A percentile compares a stretch with the other conserved stretches of the same genome.
These are phyloP conservation scores for Imbricaverruca yamaguchii DNA, from an alignment of 2,888 invertebrate genomes.

Conservation along the genomic window DNA sequence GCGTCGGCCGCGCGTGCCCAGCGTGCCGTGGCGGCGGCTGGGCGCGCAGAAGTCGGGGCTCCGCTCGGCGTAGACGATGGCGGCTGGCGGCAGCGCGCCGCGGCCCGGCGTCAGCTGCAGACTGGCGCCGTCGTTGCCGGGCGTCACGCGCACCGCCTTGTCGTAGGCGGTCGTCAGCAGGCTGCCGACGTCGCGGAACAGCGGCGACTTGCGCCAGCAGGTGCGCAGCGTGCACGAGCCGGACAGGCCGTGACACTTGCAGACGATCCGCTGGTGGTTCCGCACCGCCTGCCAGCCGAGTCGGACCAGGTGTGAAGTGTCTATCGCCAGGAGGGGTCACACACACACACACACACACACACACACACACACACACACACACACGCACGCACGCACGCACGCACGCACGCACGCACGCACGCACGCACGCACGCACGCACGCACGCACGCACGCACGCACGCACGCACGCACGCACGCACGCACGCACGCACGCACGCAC, in stretches of 20 bases:
- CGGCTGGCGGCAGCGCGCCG: not conserved
- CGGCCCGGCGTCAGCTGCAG: not conserved
- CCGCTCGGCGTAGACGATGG: not conserved
- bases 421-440: no score
- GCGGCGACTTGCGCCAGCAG: constrained; percentile 84
- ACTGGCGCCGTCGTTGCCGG: not conserved
- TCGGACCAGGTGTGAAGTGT: not conserved
- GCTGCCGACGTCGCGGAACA: constrained; percentile 75
- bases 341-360: constrained; percentile 40
- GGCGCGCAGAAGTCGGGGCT: constrained; percentile 20
- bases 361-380: constrained; percentile 42
- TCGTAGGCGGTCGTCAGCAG: constrained; percentile 76
- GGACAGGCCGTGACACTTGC: constrained; percentile 87
- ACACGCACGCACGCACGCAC: no score
- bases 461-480: no score
- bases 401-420: no score
- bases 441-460: no score
- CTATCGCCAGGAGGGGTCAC: not conserved
- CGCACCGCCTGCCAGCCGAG: constrained; percentile 48
- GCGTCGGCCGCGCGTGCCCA: not conserved
- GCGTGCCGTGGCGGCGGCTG: constrained; percentile 17
- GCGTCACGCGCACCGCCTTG: constrained; percentile 31
- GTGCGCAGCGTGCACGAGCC: constrained; percentile 84
- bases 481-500: no score
- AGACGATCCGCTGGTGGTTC: constrained; percentile 57